A percentile compares a stretch with the other conserved stretches of the same genome.
phyloP scores from a whole-genome alignment of 2,113 vertebrate species.

The Notarius lentiginosus region DNA sequence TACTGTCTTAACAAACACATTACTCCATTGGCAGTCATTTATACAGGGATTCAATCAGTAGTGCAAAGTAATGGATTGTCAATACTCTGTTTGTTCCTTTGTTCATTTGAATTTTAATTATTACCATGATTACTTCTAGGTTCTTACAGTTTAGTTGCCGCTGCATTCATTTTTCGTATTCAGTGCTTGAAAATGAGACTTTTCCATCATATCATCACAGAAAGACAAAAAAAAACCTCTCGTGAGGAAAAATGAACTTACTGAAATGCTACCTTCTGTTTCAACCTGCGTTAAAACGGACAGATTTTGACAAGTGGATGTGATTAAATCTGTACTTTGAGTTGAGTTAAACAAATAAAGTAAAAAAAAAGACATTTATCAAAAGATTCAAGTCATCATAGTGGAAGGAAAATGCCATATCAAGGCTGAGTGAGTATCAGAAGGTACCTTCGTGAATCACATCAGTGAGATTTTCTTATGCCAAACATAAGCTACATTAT shows the following conservation, averaged over 20 bases:
- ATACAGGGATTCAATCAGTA: background rate
- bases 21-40: background rate
- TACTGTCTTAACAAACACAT: background rate
- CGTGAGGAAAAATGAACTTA: background rate
- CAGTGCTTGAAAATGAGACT: background rate
- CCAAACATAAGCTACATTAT: slow-evolving; percentile 12
- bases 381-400: slow-evolving; percentile 20
- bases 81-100: background rate
- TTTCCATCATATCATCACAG: background rate
- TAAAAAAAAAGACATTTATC: background rate
- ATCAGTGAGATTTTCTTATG: background rate
- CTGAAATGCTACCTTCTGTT: background rate
- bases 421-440: background rate
- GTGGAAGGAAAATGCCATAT: background rate
- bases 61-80: background rate
- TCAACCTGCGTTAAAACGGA: background rate
- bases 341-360: background rate
- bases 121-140: background rate
- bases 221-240: background rate
- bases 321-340: background rate
- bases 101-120: background rate
- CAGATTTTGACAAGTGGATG: background rate
- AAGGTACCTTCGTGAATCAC: background rate
- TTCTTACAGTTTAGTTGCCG: background rate
- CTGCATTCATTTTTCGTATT: background rate